Base-by-base conservation (phyloP, 2,888 invertebrate species). In the Cerastis rubricosa region DNA sequence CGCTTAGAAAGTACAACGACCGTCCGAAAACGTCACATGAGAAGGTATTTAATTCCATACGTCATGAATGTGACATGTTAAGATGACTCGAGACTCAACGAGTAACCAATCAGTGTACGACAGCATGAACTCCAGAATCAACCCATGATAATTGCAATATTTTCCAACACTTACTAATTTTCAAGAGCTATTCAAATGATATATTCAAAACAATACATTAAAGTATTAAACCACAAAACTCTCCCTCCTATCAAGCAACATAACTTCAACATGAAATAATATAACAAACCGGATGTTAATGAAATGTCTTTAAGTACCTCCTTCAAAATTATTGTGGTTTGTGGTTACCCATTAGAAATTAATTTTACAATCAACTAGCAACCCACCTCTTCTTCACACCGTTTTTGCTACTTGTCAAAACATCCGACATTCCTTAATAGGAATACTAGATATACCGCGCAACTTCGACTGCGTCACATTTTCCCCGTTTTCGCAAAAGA, bases 251-350 rank as follows among this genome's bases (percentile, higher is more conserved):
- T 8, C 22, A 8, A 40, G 35, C 25, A 12, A 49, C 14, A 49
- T 40, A 49, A 61, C 49, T 61, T 29, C 12, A 14, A 67, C 2
- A 35, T 19, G 2, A 49, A 29, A 77, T 51, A 61, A 54, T 6
- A 4, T 22, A 3, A 43, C 12, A 40, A 2, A 29, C n/a, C 51
- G 2, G 63, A 63, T 14, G 51, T 71, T 45, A 14, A 47, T 64
- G 6, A 64, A 78, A 57, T 29, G 1, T 73, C 8, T 47, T 47
- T 43, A 22, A 47, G 40, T 43, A 57, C 47, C 6, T 35, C 35
- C 35, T 74, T 3, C 1, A 22, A 57, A 57, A 51, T 8, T 17
- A 8, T 74, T 74, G 47, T 22, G 75, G 75, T 65, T 81, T 78
- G 74, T 25, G 78, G 49, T 78, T 49, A 40, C 7, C 5, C 9